Evolutionary conservation across 1,140 invertebrate species (phyloP), one percentile per base, ranked within the genome.

Genomic region (Augochlora pura): DNA sequence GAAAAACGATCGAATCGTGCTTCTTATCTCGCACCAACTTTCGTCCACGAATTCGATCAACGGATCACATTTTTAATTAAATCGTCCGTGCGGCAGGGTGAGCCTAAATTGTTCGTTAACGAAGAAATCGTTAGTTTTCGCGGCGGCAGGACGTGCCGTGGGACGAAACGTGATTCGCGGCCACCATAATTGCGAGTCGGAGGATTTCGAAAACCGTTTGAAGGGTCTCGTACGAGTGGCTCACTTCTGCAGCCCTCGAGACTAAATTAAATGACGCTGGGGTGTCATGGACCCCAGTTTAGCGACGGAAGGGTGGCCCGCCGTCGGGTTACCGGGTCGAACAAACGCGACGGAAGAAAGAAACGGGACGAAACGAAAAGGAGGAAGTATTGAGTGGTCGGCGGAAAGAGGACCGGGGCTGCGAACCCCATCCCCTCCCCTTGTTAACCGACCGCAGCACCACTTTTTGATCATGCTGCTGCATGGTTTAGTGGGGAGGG

Each of bases 241-340:
- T 60, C 42, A 23, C 72, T 81, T 74, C 60, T 67, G 63, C 12
- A 16, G 39, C 49, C 59, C 42, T 80, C 72, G 74, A 62, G 79
- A 57, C 74, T 57, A 70, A 85, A 85, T 86, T 82, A 82, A 82
- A 77, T 46, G 77, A 85, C 82, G 74, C 67, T 81, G 65, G 79
- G 54, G 67, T 82, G 46, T 46, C 68, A 67, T 60, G 83, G 77
- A 85, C 75, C 80, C 80, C 39, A 60, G 69, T 77, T 82, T 76
- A 76, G 42, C 64, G 52, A 38, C 49, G 32, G 10, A 62, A 57
- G 54, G 70, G 71, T 71, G 70, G 63, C 32, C n/a, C n/a, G 9
- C 59, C 38, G 69, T n/a, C 46, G 70, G 66, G 62, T 85, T 77
- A 81, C 32, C 64, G 46, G 54, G 59, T 81, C 79, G 80, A 52